Evolutionary conservation across 2,797 vertebrate genomes (phyloP).

Genomic region (Monodelphis domestica): DNA sequence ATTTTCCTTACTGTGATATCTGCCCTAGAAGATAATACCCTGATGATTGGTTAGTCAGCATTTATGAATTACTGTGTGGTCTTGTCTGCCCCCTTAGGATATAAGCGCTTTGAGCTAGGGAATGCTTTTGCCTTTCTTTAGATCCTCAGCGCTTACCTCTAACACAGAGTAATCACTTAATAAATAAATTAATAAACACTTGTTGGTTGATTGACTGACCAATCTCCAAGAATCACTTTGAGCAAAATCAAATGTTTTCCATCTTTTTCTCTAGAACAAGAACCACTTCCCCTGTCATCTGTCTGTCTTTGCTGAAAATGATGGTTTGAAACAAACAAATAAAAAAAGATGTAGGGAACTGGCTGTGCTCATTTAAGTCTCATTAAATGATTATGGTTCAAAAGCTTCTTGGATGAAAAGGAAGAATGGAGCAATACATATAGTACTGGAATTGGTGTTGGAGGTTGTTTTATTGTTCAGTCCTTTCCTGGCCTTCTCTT

Average conservation of each 20-base stretch:
- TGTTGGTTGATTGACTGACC: not conserved
- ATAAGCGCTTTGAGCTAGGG: not conserved
- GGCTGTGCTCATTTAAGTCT: not conserved
- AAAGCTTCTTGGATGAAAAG: not conserved
- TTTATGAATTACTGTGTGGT: not conserved
- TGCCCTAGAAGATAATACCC: not conserved
- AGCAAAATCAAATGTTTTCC: not conserved
- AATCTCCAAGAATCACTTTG: not conserved
- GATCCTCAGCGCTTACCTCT: not conserved
- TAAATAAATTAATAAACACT: not conserved
- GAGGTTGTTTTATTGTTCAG: not conserved
- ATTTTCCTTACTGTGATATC: not conserved
- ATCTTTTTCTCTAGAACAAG: not conserved
- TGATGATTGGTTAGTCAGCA: not conserved
- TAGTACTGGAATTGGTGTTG: not conserved
- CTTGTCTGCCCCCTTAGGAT: not conserved
- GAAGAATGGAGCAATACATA: not conserved
- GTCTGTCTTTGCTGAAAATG: conserved; percentile 55
- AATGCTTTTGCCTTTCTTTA: not conserved
- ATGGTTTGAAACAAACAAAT: conserved; percentile 3
- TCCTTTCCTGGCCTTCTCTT: not conserved
- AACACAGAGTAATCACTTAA: not conserved
- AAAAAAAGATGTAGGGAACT: not conserved
- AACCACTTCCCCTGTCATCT: not conserved
- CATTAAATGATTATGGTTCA: not conserved